A percentile compares a stretch with the other conserved stretches of the same genome.
phyloP scores from a whole-genome alignment of 2,113 vertebrate species.

The Etheostoma spectabile region DNA sequence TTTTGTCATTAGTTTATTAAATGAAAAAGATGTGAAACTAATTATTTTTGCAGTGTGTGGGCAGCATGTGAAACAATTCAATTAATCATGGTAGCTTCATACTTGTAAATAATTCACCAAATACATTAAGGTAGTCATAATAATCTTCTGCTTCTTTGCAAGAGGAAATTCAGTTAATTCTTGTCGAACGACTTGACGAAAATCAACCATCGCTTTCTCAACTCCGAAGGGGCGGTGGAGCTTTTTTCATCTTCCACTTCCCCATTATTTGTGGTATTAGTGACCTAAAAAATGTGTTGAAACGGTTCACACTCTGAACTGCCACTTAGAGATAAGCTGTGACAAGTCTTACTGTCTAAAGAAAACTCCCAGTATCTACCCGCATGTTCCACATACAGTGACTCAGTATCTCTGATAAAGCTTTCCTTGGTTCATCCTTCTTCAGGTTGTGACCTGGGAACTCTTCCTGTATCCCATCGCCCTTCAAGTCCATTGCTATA shows the following conservation, averaged over 20 bases:
- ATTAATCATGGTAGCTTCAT: neutral
- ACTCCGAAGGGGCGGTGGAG: constrained; percentile 48
- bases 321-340: constrained; percentile 46
- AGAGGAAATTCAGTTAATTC: constrained; percentile 56
- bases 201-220: constrained; percentile 56
- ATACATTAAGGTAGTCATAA: neutral
- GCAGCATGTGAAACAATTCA: neutral
- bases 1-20: neutral
- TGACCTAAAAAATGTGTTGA: constrained; percentile 56
- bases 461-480: neutral
- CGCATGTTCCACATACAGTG: neutral
- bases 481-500: neutral
- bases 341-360: constrained; percentile 12
- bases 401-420: constrained; percentile 7
- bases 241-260: constrained; percentile 70
- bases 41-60: neutral
- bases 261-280: constrained; percentile 61
- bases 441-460: neutral
- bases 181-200: constrained; percentile 37
- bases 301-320: constrained; percentile 59
- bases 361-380: neutral
- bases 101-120: neutral
- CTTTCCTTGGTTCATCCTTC: neutral
- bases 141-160: constrained; percentile 16
- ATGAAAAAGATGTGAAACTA: neutral